Base-by-base conservation (phyloP, 2,888 invertebrate genomes). In the Papilio gigon region DNA sequence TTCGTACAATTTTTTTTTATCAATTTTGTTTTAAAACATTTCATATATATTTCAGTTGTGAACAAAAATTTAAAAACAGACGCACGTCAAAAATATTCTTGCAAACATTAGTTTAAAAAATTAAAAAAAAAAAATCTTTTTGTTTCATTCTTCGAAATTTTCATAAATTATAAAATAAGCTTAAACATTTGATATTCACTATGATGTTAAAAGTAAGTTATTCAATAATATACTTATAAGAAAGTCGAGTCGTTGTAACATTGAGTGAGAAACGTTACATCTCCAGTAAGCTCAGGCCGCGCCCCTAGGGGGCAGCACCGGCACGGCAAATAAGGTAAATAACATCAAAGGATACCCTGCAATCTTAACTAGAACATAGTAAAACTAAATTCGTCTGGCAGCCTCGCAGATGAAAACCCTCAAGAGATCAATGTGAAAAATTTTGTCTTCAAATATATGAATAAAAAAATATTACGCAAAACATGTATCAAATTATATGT, bases 241-340 rank as follows among this genome's bases (percentile, higher is more conserved):
- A 50, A 50, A 50, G 50, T 22, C 25, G 25, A 50, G 6, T 25
- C 12, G 25, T 27, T 6, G 14, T 11, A 27, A 6, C 14, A 50
- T 50, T 14, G 14, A 25, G 50, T 47, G 47, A 47, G 50, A 25
- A 50, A 25, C 25, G 22, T 50, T 25, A 47, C 17, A 50, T 50
- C 25, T 50, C 44, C 25, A 6, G 50, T n/a, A 27, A 50, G 27
- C 25, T 6, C 50, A 50, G 50, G 27, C 25, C 14, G 50, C 14
- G 25, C 20, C 50, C 6, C 50, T 14, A 50, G 50, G 22, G 50
- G 22, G 50, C 50, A 17, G 17, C n/a, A 50, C 12, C 22, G 8
- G 22, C 22, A 27, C 25, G 14, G 14, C 12, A 50, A 50, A 50
- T 30, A 53, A 27, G 27, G 27, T 53, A 53, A 53, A 53, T 53